Base-by-base conservation (phyloP, 2,888 invertebrate species). In the Drosophila algonquin region DNA sequence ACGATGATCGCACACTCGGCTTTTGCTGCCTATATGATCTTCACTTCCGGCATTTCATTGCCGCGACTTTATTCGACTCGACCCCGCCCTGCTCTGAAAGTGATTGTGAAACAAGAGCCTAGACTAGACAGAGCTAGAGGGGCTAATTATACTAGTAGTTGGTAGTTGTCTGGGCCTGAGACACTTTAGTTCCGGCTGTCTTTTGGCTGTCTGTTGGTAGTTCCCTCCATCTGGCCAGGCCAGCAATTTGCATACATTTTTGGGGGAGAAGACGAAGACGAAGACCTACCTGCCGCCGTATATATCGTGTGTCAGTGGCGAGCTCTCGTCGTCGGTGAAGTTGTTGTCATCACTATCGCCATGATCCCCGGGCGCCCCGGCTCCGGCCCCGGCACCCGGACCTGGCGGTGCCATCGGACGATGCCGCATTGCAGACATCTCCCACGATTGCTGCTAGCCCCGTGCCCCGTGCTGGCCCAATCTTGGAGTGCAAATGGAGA, bases 301-400 rank as follows among this genome's bases (percentile, higher is more conserved):
- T 90, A 97, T 96, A 90, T 97, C 97, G 90, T 96, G 96, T 76
- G 96, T 95, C 89, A 97, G 94, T 76, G 97, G 97, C 76, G 96
- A 95, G 89, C 96, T 96, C 93, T 97, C 97, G 90, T 97, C 97
- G 92, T 97, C 97, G 46, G 97, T 96, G 90, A 95, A 94, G 92
- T 97, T 96, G 92, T 97, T 96, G 87, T 95, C 94, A 92, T 96
- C 95, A 92, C 95, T 95, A 80, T 93, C 94, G 80, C 90, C 90
- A 55, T 80, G 82, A 57, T 84, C 83, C 21, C 76, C 83, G 55
- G 84, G 89, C 94, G 95, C 82, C 46, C 56, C 70, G 9, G 73
- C 52, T 46, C 72, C 64, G 35, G 64, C 44, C 44, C 54, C 72
- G 50, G 58, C 53, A n/a, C 50, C 73, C 32, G 65, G 58, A 21